phyloP scores from a whole-genome alignment of 2,113 vertebrate genomes.

The Salvelinus alpinus region DNA sequence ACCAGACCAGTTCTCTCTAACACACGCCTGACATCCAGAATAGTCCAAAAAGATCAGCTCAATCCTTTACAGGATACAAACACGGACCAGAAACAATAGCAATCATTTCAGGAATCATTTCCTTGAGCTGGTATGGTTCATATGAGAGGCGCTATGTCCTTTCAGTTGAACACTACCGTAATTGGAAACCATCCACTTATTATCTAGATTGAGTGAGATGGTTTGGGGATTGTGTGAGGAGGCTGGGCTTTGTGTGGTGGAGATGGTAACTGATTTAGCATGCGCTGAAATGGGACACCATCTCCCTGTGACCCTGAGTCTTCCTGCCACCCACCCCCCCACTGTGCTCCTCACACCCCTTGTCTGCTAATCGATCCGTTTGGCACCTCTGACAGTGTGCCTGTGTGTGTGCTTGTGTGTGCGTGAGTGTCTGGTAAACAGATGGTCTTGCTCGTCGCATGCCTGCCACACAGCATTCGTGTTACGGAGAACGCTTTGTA shows the following conservation, averaged over 20 bases:
- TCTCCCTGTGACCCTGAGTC: constrained; percentile 74
- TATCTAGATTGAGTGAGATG: constrained; percentile 71
- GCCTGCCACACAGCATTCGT: constrained; percentile 47
- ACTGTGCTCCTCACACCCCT: constrained; percentile 69
- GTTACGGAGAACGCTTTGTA: constrained; percentile 66
- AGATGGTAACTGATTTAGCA: constrained; percentile 78
- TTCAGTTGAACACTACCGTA: constrained; percentile 59
- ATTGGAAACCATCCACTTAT: constrained; percentile 67
- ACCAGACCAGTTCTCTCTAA: background rate
- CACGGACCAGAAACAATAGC: background rate
- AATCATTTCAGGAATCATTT: constrained; percentile 25
- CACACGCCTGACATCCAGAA: background rate
- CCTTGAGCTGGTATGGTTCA: constrained; percentile 10
- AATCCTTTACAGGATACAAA: constrained; percentile 46
- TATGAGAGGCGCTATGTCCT: constrained; percentile 32
- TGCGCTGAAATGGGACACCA: constrained; percentile 77
- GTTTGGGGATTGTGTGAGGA: constrained; percentile 72
- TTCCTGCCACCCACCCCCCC: constrained; percentile 52
- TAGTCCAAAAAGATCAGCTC: constrained; percentile 7
- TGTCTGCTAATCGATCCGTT: constrained; percentile 77
- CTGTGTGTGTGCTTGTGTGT: constrained; percentile 29
- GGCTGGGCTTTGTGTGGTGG: constrained; percentile 48
- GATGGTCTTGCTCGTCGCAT: constrained; percentile 68
- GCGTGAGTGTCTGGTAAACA: constrained; percentile 68
- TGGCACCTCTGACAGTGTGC: constrained; percentile 61